Conservation (phyloP, 2,113 vertebrate species). For the Marmota flaviventris region DNA sequence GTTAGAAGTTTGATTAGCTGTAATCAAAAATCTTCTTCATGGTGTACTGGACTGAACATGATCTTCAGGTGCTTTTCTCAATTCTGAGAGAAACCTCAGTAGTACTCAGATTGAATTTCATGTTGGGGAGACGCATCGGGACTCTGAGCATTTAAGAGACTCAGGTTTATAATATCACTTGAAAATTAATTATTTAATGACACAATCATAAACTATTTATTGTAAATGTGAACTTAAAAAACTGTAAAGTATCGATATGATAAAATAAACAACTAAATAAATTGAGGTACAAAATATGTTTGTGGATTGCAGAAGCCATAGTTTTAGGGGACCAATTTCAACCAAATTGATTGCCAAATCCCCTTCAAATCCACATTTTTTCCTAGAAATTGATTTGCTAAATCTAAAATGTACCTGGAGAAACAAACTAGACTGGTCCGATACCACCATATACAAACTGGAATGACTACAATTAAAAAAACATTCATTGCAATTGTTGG, state of each 20-base stretch:
- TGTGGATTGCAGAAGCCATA: background rate
- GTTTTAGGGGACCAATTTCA: background rate
- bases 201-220: background rate
- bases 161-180: background rate
- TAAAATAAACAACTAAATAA: background rate
- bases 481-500: background rate
- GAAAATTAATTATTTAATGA: background rate
- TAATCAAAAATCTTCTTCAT: background rate
- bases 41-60: background rate
- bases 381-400: background rate
- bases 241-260: background rate
- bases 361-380: background rate
- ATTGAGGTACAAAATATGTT: background rate
- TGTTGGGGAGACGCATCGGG: background rate
- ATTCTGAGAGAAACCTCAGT: background rate
- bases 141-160: background rate
- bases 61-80: background rate
- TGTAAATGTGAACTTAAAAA: background rate
- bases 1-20: background rate
- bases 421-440: background rate
- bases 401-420: background rate
- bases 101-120: background rate
- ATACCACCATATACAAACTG: background rate
- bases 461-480: background rate
- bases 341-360: background rate